Evolutionary conservation across 2,797 vertebrate genomes (phyloP).

Genomic region (Rhinella marina): DNA sequence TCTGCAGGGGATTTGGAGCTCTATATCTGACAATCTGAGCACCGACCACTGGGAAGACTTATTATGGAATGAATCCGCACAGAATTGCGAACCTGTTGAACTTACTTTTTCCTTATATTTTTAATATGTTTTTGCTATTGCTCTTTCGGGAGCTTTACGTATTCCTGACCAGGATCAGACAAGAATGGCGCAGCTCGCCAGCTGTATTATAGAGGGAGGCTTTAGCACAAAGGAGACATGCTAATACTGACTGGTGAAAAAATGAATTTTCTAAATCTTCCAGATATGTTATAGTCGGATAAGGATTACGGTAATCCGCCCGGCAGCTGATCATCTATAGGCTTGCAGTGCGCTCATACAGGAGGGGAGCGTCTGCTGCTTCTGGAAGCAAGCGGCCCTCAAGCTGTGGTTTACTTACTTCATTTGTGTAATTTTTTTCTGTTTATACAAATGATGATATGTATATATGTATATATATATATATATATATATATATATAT

Average conservation of each 20-base stretch:
- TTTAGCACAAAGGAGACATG: constrained; percentile 48
- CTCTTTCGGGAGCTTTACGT: not conserved
- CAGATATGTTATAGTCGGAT: constrained; percentile 61
- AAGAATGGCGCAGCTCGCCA: not conserved
- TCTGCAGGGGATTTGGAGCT: not conserved
- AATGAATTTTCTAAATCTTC: constrained; percentile 65
- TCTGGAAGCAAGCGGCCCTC: constrained; percentile 58
- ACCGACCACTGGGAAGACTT: not conserved
- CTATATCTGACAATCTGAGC: not conserved
- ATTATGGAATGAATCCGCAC: not conserved
- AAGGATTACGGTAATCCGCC: constrained; percentile 65
- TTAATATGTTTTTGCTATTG: not conserved
- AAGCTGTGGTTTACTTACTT: constrained; percentile 8
- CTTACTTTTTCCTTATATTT: not conserved
- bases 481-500: too few relatives aligned
- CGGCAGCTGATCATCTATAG: constrained; percentile 65
- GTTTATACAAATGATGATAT: too few relatives aligned
- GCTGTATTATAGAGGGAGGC: not conserved
- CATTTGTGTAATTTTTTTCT: not conserved
- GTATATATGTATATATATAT: too few relatives aligned
- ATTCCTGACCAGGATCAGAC: not conserved
- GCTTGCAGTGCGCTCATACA: constrained; percentile 65
- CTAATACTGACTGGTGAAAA: constrained; percentile 62
- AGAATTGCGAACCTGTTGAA: not conserved
- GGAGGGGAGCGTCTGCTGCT: constrained; percentile 42